These are phyloP conservation scores for Cryptocephalus primarius DNA, from an alignment of 2,888 invertebrate genomes.

Conservation along the genomic window DNA sequence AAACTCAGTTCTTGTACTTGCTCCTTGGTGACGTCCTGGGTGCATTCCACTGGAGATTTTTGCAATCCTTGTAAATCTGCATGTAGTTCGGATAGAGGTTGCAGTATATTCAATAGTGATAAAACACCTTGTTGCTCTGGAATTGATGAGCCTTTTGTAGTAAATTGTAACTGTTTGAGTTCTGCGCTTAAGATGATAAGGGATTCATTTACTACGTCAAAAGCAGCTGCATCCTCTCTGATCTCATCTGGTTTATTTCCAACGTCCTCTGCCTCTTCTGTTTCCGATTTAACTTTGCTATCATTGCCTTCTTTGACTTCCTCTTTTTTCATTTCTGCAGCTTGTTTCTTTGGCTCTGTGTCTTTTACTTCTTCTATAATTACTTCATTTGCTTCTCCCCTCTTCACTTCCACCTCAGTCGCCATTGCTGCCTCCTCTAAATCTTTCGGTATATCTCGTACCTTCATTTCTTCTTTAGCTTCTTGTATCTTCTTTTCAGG, in stretches of 20 bases:
- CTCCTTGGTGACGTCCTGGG: constrained; percentile 7
- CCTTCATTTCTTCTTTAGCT: too few species aligned
- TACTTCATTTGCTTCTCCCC: not conserved
- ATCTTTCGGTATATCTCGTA: too few species aligned
- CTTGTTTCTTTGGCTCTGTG: too few species aligned
- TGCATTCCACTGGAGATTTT: not conserved
- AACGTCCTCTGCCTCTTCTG: not conserved
- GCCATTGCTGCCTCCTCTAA: not conserved
- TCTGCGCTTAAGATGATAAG: too few species aligned
- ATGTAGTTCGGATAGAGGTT: constrained; percentile 6
- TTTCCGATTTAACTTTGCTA: not conserved
- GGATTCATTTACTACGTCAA: too few species aligned
- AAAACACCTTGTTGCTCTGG: constrained; percentile 10
- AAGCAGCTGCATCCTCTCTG: too few species aligned
- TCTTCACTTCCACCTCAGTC: not conserved
- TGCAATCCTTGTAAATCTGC: constrained; percentile 4
- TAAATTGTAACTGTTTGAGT: constrained; percentile 4
- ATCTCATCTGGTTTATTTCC: too few species aligned
- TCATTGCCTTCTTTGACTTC: constrained; percentile 4
- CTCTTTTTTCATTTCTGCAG: not conserved
- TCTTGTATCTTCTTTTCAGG: too few species aligned
- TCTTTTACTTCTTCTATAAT: too few species aligned
- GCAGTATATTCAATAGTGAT: constrained; percentile 9
- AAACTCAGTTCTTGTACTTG: constrained; percentile 1
- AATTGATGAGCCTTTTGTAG: not conserved